Base-by-base conservation (phyloP, 2,888 invertebrate species). In the Griposia aprilina region DNA sequence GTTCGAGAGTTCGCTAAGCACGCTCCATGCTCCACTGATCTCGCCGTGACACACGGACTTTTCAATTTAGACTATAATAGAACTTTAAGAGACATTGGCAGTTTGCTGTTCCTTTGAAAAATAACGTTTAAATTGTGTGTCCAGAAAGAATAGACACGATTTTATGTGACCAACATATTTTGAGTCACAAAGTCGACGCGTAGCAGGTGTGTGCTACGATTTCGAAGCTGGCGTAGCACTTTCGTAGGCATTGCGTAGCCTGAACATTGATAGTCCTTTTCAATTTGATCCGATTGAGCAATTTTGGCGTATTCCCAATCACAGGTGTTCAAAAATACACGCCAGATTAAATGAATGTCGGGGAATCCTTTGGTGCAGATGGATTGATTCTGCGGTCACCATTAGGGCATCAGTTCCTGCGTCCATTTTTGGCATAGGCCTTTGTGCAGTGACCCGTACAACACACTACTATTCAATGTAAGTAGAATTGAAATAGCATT, bases 1-100 rank as follows among this genome's bases (percentile, higher is more conserved):
- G 63, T 76, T 79, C 70, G 73, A 82, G 85, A 80, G 82, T 62
- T 82, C 63, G 4, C 81, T 62, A 62, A 82, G 85, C 85, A 85
- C 63, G 82, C 82, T 69, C 73, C 62, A 75, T 72, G 83, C 69
- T 82, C 60, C 67, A 79, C 76, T 73, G 82, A 71, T 60, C 70
- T 60, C 63, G 60, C 50, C 60, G 59, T 76, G 82, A 80, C 85
- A 85, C 26, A 55, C 30, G 52, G 82, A 74, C 67, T 71, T 84
- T 84, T 77, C 77, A 81, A 84, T 83, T 68, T 78, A 78, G 77
- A 70, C 66, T 41, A 30, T 66, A 80, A 74, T 60, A 57, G 26
- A 82, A 36, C 30, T 60, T 50, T 63, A 60, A 68, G n/a, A 60
- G 23, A 63, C 8, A 60, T 13, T 59, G 57, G 17, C 15, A 69